Base-by-base conservation (phyloP, 1,140 invertebrate species). In the Megalopta genalis region DNA sequence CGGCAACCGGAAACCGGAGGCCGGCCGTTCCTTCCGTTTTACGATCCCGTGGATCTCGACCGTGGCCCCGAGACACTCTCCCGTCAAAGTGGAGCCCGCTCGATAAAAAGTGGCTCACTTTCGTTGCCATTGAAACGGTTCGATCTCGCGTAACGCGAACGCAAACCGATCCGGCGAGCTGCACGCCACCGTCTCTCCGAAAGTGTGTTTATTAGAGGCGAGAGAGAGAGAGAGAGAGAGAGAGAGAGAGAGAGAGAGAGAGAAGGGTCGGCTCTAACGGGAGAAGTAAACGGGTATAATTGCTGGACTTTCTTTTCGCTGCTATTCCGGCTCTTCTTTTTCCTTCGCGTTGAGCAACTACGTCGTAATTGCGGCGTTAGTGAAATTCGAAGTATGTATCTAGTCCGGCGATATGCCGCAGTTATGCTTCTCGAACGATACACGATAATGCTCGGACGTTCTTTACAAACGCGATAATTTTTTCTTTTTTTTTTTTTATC, bases 31-130 rank as follows among this genome's bases (percentile, higher is more conserved):
- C 37, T 76, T 84, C 12, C 62, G 42, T 80, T 84, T 85, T 69
- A 77, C 69, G 69, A 77, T n/a, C 52, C 12, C 9, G 42, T 16
- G 21, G 21, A 67, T 69, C 71, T 66, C 77, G 70, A 71, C n/a
- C 66, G 16, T 49, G 66, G 2, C 42, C 39, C 23, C 39, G 64
- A n/a, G n/a, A 46, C n/a, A 42, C 37, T 65, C 77, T 80, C 68
- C 54, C 49, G 52, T 42, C 67, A 27, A 84, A 81, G 70, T 81
- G 54, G 75, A 75, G 71, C 46, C 69, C 46, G 42, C 14, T 39
- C 32, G 21, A n/a, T n/a, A 82, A 85, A 59, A 85, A 82, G 71
- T 86, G 83, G 75, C 84, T 86, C 83, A 86, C 84, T 86, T 86
- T 86, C 80, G 83, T 63, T n/a, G 57, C 77, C 65, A 21, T 63